Conservation (phyloP, 2,113 vertebrate genomes). For the Sciurus niger region DNA sequence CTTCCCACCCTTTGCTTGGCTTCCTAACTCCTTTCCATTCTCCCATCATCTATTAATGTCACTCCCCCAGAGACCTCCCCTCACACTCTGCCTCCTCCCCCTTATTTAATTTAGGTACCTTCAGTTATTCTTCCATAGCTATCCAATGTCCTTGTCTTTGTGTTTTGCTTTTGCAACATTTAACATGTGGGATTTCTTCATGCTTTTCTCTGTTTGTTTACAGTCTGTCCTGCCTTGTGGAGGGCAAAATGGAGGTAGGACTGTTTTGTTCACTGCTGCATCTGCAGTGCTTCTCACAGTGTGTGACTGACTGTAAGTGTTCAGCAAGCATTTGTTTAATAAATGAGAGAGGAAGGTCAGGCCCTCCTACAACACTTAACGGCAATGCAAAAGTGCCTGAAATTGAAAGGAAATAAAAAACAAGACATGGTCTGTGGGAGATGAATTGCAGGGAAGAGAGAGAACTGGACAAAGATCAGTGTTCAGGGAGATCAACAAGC, state of each 20-base stretch:
- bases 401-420: not conserved
- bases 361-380: not conserved
- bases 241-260: not conserved
- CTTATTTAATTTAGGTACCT: not conserved
- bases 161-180: not conserved
- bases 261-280: not conserved
- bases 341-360: not conserved
- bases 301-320: not conserved
- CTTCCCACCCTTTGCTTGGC: not conserved
- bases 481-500: not conserved
- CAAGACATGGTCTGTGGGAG: not conserved
- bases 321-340: not conserved
- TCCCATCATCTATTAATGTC: not conserved
- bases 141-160: not conserved
- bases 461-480: not conserved
- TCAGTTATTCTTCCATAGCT: not conserved
- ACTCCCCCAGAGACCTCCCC: not conserved
- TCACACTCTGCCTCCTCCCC: not conserved
- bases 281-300: not conserved
- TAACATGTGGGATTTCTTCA: not conserved
- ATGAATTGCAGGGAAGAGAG: not conserved
- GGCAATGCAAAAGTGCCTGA: not conserved
- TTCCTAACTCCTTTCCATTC: not conserved
- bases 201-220: not conserved
- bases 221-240: not conserved